These are phyloP conservation scores for Papio anubis DNA, from an alignment of 2,113 vertebrate genomes.

Conservation along the genomic window DNA sequence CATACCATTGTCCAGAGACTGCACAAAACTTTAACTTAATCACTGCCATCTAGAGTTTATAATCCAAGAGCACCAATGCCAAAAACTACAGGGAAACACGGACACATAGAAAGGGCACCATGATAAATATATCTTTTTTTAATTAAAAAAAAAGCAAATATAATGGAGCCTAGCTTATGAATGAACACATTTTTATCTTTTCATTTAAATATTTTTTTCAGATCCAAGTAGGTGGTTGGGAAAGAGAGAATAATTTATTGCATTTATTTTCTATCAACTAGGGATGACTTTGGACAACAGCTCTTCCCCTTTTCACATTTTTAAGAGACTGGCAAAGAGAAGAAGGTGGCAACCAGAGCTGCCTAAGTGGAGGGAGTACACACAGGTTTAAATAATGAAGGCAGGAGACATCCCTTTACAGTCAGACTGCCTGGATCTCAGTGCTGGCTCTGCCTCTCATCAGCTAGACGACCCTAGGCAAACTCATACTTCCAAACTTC, in stretches of 20 bases:
- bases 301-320: not conserved
- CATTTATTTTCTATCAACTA: not conserved
- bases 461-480: not conserved
- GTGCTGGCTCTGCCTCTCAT: not conserved
- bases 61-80: not conserved
- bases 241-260: not conserved
- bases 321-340: not conserved
- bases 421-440: not conserved
- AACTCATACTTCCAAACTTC: not conserved
- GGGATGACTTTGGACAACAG: not conserved
- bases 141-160: not conserved
- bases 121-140: not conserved
- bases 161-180: not conserved
- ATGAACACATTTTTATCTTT: not conserved
- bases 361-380: not conserved
- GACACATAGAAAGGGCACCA: not conserved
- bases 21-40: conserved; percentile 7
- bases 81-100: not conserved
- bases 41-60: conserved; percentile 31
- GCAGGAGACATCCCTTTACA: not conserved
- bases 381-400: not conserved
- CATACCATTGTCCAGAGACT: not conserved
- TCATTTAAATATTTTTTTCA: conserved; percentile 39
- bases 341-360: not conserved
- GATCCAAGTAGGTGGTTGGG: not conserved